phyloP scores from a whole-genome alignment of 2,888 invertebrate genomes.

The Andrena bucephala region DNA sequence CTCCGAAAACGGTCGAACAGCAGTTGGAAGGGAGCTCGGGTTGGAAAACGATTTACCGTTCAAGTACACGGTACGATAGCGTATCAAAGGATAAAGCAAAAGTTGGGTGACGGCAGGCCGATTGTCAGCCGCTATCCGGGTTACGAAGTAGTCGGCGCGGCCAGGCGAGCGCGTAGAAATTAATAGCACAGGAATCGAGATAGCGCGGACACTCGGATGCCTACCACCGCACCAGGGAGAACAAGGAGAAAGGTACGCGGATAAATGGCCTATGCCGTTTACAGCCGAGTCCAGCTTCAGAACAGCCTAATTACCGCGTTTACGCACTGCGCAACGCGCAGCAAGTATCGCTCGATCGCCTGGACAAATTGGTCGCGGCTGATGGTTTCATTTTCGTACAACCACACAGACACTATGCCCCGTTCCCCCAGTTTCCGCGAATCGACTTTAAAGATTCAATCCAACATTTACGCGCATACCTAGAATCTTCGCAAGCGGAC shows the following conservation, averaged over 20 bases:
- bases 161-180: slow-evolving; percentile 44
- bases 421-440: not conserved
- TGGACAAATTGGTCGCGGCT: slow-evolving; percentile 62
- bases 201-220: slow-evolving; percentile 55
- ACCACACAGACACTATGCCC: not conserved
- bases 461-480: not conserved
- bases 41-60: not conserved
- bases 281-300: slow-evolving; percentile 47
- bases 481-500: not conserved
- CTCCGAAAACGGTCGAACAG: slow-evolving; percentile 26
- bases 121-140: slow-evolving; percentile 36
- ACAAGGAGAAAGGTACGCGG: slow-evolving; percentile 69
- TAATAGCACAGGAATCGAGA: slow-evolving; percentile 60
- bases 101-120: not conserved
- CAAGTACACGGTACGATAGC: too few relatives aligned
- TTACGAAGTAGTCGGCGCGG: slow-evolving; percentile 38
- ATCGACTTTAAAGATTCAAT: not conserved
- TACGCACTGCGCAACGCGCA: slow-evolving; percentile 54
- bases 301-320: slow-evolving; percentile 68
- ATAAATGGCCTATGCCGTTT: slow-evolving; percentile 67
- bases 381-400: slow-evolving; percentile 54
- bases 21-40: not conserved
- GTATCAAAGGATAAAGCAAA: slow-evolving; percentile 20
- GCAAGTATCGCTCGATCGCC: slow-evolving; percentile 52
- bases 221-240: slow-evolving; percentile 37